Evolutionary conservation across 2,888 invertebrate species (phyloP), one percentile per base, ranked within the genome.

Genomic region (Aphrophora alni): DNA sequence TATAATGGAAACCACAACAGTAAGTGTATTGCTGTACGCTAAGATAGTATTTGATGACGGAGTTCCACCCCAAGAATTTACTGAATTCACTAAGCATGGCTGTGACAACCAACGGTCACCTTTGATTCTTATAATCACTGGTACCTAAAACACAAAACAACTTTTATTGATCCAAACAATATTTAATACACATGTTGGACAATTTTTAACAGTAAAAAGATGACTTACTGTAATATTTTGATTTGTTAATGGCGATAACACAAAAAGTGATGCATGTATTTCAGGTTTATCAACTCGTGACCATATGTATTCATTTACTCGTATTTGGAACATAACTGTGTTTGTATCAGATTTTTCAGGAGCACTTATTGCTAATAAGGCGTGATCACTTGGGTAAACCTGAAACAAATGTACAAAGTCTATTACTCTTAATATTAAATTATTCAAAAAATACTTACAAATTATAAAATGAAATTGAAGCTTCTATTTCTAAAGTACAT

Each of bases 141-240:
- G 59, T 21, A 59, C 21, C 59, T 59, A 21, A 59, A 17, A 44
- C 44, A 44, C 10, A 17, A 44, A 44, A 44, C 44, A 44, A 33
- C 17, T 2, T 17, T 14, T 7, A 10, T 14, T 17, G 10, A 33
- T 7, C 10, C 4, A 33, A 33, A 33, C 33, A 33, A 33, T 33
- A 33, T 33, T 33, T 33, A 10, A 33, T 7, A 33, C 4, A 33
- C 5, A 33, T 33, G 10, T 33, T 33, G 4, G 4, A 33, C 10
- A 33, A 33, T 33, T 33, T n/a, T n/a, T n/a, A n/a, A n/a, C n/a
- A n/a, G n/a, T n/a, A n/a, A n/a, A n/a, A n/a, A 59, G 21, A 59
- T 21, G 3, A 68, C 78, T 79, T 38, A 79, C 78, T 14, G 78
- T 74, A n/a, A 81, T 70, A 26, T 81, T 69, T 38, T 81, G 81